Evolutionary conservation across 2,797 vertebrate genomes (phyloP).

Genomic region (Otus scops): DNA sequence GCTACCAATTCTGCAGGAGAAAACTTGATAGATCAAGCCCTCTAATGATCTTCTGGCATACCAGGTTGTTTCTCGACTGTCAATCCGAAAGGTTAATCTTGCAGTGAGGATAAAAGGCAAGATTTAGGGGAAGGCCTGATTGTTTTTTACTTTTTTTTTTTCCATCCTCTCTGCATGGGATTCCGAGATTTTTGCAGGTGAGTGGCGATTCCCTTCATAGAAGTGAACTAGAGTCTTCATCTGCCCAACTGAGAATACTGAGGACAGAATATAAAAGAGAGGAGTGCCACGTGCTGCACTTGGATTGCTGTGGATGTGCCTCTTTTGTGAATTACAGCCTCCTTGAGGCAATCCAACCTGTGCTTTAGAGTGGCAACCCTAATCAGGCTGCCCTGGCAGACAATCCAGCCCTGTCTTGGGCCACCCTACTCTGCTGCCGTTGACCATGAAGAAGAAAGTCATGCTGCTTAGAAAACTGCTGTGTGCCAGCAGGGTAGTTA

Average conservation of each 20-base stretch:
- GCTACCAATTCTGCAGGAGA: background rate
- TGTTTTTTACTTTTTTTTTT: background rate
- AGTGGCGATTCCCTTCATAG: background rate
- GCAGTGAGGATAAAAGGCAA: background rate
- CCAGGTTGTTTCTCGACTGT: background rate
- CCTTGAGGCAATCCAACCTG: background rate
- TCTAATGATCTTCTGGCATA: background rate
- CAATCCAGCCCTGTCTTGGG: background rate
- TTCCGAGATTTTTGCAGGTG: background rate
- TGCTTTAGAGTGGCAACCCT: background rate
- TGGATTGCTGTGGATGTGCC: background rate
- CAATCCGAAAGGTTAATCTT: background rate
- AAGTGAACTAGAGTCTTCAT: background rate
- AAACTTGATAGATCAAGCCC: background rate
- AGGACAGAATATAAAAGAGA: background rate
- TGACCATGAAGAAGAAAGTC: background rate
- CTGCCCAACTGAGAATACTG: background rate
- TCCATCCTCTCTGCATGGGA: accelerated
- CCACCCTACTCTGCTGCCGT: background rate
- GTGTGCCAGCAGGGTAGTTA: background rate
- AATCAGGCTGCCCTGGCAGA: background rate
- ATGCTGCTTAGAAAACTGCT: background rate
- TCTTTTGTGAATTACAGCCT: background rate
- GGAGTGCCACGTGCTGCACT: accelerated
- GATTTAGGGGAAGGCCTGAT: background rate